Percentiles rank a stretch among this genome's conserved stretches.
phyloP scores from a whole-genome alignment of 2,797 vertebrate species.

The Brachyalestes nurse region DNA sequence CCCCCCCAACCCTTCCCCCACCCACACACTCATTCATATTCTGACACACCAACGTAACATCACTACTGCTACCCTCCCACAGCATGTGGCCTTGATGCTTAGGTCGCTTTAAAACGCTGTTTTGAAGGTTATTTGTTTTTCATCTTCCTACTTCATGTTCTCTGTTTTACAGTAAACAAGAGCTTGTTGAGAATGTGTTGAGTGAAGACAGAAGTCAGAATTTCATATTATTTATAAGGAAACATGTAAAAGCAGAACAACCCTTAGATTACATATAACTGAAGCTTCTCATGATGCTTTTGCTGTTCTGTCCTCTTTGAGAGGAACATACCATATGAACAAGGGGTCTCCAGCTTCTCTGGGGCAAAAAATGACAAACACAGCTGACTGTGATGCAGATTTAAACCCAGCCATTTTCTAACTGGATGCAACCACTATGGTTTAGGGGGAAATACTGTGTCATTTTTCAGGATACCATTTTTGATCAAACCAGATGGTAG shows the following conservation, averaged over 20 bases:
- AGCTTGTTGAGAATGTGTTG: not conserved
- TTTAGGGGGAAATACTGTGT: not conserved
- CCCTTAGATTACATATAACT: not conserved
- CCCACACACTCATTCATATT: conserved; percentile 54
- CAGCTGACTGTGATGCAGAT: not conserved
- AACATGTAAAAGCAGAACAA: not conserved
- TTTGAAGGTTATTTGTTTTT: conserved; percentile 39
- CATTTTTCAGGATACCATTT: not conserved
- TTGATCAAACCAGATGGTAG: not conserved
- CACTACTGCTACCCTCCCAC: conserved; percentile 24
- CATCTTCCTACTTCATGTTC: not conserved
- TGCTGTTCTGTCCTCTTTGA: conserved; percentile 7
- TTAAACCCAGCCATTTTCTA: not conserved
- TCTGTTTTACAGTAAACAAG: not conserved
- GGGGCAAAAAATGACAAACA: not conserved
- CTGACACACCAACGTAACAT: conserved; percentile 45
- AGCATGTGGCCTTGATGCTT: conserved; percentile 38
- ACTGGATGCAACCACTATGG: not conserved
- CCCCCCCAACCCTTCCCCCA: not conserved
- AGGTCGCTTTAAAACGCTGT: conserved; percentile 33
- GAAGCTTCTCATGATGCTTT: not conserved
- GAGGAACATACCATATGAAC: not conserved
- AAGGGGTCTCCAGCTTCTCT: not conserved
- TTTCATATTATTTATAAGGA: not conserved
- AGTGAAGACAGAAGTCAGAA: not conserved